Conservation (phyloP, 2,888 invertebrate genomes). For the Bunonema sp. region DNA sequence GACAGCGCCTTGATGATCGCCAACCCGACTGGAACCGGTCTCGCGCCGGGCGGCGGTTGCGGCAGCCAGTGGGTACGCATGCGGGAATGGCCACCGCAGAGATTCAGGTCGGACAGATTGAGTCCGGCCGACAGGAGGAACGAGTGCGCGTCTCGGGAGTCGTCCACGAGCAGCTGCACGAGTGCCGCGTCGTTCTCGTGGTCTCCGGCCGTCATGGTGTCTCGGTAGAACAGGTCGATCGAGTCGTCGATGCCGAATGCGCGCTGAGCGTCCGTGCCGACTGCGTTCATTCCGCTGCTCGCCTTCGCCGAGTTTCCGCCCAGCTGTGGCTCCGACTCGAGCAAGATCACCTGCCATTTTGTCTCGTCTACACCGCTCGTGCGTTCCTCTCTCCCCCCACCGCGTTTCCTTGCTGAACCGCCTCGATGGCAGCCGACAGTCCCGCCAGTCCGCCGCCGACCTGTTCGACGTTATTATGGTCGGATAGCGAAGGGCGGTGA, state of each 20-base stretch:
- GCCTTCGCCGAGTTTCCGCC: constrained; percentile 44
- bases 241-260: constrained; percentile 24
- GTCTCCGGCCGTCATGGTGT: constrained; percentile 42
- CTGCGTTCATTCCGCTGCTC: constrained; percentile 37
- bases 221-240: constrained; percentile 23
- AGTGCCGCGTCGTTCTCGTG: constrained; percentile 31
- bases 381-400: too few relatives aligned
- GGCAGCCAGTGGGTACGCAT: constrained; percentile 40
- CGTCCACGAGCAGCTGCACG: constrained; percentile 31
- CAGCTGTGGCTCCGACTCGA: constrained; percentile 31
- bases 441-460: constrained; percentile 27
- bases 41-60: constrained; percentile 12
- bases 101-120: constrained; percentile 35
- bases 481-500: background rate
- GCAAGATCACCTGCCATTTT: constrained; percentile 14
- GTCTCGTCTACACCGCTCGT: background rate
- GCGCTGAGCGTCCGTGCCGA: constrained; percentile 29
- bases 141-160: constrained; percentile 5
- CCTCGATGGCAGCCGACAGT: constrained; percentile 30
- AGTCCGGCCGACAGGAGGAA: constrained; percentile 26
- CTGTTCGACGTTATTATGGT: background rate
- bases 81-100: constrained; percentile 43
- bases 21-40: constrained; percentile 40
- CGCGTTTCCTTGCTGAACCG: constrained; percentile 14
- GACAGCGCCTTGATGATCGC: constrained; percentile 37